Evolutionary conservation across 1,140 invertebrate species (phyloP), one percentile per base, ranked within the genome.

Genomic region (Batillaria attramentaria): DNA sequence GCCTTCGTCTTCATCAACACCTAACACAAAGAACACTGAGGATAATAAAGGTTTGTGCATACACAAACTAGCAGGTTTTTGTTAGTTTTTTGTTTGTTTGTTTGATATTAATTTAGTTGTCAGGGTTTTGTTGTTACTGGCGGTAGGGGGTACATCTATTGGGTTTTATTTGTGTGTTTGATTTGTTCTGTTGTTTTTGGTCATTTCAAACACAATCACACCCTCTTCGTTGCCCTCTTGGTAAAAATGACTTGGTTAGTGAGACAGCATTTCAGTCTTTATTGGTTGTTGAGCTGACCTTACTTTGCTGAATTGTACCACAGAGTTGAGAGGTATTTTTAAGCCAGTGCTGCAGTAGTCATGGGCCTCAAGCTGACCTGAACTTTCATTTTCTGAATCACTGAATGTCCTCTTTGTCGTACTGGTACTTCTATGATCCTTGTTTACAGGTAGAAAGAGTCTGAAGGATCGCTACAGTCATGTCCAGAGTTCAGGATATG

Each of bases 401-500:
- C 10, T 50, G 13, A 24, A 50, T 24, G 24, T 50, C 46, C 37
- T n/a, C 10, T 46, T 20, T 42, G 68, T n/a, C 37, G 42, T 42
- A 37, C 2, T 13, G 6, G 33, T 24, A 37, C 65, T n/a, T 8
- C 8, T 10, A 13, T 33, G 4, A 13, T 57, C 39, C 60, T 46
- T 66, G 50, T 70, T 76, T 65, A 1, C 54, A 85, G 84, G 82
- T 10, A 66, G 42, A 46, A 79, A 42, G 39, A 35, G 1, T 0
- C 31, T 33, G 20, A 37, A 35, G 37, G 62, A 50, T 46, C 54
- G 72, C 57, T 82, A 79, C 74, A 81, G 70, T 50, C 72, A 85
- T 70, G 78, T 88, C 0, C 86, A 88, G 57, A 85, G 87, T 80
- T 88, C 87, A 50, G 87, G 87, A 5, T 88, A 88, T 81, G 87